Evolutionary conservation across 2,888 invertebrate species (phyloP).

Genomic region (Encarsia formosa): DNA sequence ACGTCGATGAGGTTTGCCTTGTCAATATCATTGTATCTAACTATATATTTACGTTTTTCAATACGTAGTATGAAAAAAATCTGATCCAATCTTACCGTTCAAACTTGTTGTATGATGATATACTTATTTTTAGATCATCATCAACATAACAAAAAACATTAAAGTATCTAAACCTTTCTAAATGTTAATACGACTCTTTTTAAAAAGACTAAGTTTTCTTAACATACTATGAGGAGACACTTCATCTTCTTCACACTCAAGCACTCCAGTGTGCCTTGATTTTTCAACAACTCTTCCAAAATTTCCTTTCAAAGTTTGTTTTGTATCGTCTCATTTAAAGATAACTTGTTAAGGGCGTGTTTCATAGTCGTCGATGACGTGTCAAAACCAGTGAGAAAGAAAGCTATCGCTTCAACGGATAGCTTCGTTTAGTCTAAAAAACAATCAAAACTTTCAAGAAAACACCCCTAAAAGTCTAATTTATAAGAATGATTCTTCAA

Average conservation of each 20-base stretch:
- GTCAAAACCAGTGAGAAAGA: slow-evolving; percentile 53
- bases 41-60: no score
- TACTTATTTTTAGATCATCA: background rate
- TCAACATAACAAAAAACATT: background rate
- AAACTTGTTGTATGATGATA: no score
- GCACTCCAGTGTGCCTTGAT: slow-evolving; percentile 44
- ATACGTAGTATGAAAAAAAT: no score
- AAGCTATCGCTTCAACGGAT: slow-evolving; percentile 50
- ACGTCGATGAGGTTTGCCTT: no score
- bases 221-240: slow-evolving; percentile 48
- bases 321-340: slow-evolving; percentile 48
- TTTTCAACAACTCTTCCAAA: slow-evolving; percentile 34
- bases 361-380: slow-evolving; percentile 51
- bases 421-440: slow-evolving; percentile 31
- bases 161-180: background rate
- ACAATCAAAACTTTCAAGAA: background rate
- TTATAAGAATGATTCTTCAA: slow-evolving; percentile 36
- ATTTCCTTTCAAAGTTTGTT: slow-evolving; percentile 47
- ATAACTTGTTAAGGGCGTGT: slow-evolving; percentile 49
- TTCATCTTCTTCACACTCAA: slow-evolving; percentile 48
- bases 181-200: background rate
- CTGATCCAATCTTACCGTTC: no score
- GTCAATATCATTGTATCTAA: slow-evolving; percentile 13
- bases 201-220: slow-evolving; percentile 33
- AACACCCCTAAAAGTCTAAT: slow-evolving; percentile 10